phyloP scores from a whole-genome alignment of 1,140 invertebrate species.

The Aphis gossypii region DNA sequence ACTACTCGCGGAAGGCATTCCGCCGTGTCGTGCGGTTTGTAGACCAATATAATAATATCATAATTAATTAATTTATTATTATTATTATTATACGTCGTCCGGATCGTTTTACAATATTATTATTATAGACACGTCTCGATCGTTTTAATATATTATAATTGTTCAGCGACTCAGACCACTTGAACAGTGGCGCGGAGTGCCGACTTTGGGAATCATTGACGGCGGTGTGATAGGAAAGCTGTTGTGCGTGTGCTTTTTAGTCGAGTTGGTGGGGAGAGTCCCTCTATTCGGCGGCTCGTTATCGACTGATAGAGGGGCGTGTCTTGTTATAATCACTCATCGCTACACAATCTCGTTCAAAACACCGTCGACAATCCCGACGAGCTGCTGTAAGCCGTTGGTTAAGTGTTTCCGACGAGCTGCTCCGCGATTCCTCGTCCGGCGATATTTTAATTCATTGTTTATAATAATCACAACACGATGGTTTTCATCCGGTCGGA shows the following conservation, averaged over 20 bases:
- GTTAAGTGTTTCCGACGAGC: neutral
- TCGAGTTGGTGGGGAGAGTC: neutral
- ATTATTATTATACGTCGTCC: neutral
- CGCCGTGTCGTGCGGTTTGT: too few species aligned
- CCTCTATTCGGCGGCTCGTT: slow-evolving; percentile 3
- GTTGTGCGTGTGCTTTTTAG: neutral
- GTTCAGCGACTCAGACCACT: neutral
- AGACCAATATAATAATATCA: neutral
- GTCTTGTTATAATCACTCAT: slow-evolving; percentile 40
- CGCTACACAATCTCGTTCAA: slow-evolving; percentile 24
- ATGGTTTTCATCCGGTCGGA: neutral
- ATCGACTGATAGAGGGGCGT: slow-evolving; percentile 51
- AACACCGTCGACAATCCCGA: neutral
- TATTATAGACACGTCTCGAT: neutral
- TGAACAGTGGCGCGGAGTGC: neutral
- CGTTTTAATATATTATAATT: too few species aligned
- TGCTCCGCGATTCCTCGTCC: neutral
- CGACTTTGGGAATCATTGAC: neutral
- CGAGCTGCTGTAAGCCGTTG: neutral
- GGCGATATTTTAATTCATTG: neutral
- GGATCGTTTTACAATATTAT: neutral
- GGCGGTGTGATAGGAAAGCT: neutral
- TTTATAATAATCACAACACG: neutral
- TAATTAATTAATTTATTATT: neutral
- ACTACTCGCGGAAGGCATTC: neutral